Evolutionary conservation across 2,888 invertebrate species (phyloP), one percentile per base, ranked within the genome.

Genomic region (Hirtodrosophila trivittata): DNA sequence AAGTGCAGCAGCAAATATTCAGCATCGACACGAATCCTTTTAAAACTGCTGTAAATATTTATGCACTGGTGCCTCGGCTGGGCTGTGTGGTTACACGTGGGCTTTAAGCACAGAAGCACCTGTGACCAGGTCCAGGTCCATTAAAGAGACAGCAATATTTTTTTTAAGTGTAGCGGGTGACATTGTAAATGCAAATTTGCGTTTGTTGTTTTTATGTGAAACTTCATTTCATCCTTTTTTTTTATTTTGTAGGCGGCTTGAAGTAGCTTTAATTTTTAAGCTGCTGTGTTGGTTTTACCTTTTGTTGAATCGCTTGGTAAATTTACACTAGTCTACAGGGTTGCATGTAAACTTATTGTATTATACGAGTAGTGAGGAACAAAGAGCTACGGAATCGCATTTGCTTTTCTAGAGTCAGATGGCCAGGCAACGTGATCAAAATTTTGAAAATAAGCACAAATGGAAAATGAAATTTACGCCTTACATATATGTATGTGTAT

Each of bases 21-120:
- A 47, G 26, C 56, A 33, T 14, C 25, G 26, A 52, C 66, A 55
- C 58, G 54, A 66, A 70, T 87, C 66, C 60, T 87, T 82, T 70
- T 69, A 87, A 85, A 84, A 87, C 59, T 66, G 50, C 67, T 63
- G 86, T 80, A 87, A 77, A 80, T 87, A 85, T 85, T 81, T 85
- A 70, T 87, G 65, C 51, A 28, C 38, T 18, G 1, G 1, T 5
- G 50, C 12, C 54, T 49, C 46, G 14, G 28, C 30, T 30, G 21
- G 14, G 10, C 0, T 38, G 16, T 49, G 51, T 28, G 25, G 47
- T 52, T 52, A 14, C 39, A 54, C 30, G 18, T 32, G 46, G 47
- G 38, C 50, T 43, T 46, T 60, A 73, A 77, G 77, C 51, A 59
- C 62, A 28, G 59, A 39, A 54, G 42, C 65, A 60, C 65, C 87